Percentiles rank a stretch among this genome's conserved stretches.
Conservation (phyloP, 2,113 vertebrate species). For the Atlantisia rogersi region DNA sequence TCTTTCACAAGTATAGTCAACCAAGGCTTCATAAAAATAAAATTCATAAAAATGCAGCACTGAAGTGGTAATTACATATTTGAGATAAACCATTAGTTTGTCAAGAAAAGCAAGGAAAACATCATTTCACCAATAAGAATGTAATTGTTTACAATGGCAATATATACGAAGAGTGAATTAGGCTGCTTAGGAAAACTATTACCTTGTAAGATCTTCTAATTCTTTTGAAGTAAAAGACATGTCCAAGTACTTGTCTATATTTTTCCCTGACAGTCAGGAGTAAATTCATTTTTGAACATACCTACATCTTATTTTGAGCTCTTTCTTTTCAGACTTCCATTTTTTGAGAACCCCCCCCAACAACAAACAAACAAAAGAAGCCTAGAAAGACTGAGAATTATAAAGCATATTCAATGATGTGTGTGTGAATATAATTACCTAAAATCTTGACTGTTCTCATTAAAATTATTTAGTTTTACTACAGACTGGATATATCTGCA, state of each 20-base stretch:
- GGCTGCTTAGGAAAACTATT: neutral
- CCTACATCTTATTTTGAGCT: neutral
- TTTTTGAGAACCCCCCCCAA: neutral
- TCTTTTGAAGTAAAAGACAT: neutral
- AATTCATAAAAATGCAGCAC: neutral
- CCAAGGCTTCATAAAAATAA: neutral
- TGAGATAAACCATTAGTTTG: neutral
- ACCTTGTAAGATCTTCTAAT: neutral
- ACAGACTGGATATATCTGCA: neutral
- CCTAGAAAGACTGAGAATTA: neutral
- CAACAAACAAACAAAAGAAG: neutral
- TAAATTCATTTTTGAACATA: neutral
- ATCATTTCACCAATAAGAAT: neutral
- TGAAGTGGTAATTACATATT: neutral
- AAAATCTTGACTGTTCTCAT: neutral
- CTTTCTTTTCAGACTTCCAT: neutral
- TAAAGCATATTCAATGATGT: neutral
- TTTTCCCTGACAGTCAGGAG: neutral
- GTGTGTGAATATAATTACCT: neutral
- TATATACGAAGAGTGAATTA: neutral
- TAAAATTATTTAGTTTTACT: neutral
- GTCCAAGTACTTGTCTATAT: neutral
- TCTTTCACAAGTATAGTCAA: neutral
- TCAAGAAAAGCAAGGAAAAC: neutral
- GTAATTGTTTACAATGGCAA: neutral